These are phyloP conservation scores for Cydia splendana DNA, from an alignment of 1,140 invertebrate species.

Conservation along the genomic window DNA sequence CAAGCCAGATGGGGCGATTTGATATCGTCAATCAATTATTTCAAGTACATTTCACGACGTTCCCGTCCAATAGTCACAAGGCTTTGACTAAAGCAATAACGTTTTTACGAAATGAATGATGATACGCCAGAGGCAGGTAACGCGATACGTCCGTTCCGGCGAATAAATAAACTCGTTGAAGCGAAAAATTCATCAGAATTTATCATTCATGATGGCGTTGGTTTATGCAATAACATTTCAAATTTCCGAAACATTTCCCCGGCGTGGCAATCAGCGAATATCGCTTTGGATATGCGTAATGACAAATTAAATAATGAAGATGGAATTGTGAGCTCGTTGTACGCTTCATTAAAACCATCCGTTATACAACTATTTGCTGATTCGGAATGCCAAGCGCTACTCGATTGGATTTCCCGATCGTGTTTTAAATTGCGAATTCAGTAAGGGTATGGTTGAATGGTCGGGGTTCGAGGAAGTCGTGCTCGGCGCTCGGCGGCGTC, in stretches of 20 bases:
- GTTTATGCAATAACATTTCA: constrained; percentile 44
- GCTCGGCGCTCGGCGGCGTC: constrained; percentile 3
- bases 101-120: constrained; percentile 68
- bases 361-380: constrained; percentile 21
- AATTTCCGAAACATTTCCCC: constrained; percentile 35
- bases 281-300: constrained; percentile 17
- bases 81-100: constrained; percentile 57
- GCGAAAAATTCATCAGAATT: constrained; percentile 72
- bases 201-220: constrained; percentile 56
- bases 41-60: constrained; percentile 54
- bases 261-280: constrained; percentile 30
- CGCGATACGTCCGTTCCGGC: constrained; percentile 61
- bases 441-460: constrained; percentile 15
- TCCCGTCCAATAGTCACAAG: constrained; percentile 44
- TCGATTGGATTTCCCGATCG: constrained; percentile 17
- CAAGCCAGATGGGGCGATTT: constrained; percentile 50
- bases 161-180: constrained; percentile 72
- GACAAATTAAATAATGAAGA: constrained; percentile 30
- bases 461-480: constrained; percentile 1
- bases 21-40: constrained; percentile 70
- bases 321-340: constrained; percentile 14
- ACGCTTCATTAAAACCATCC: constrained; percentile 11
- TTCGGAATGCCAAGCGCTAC: constrained; percentile 8
- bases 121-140: constrained; percentile 61
- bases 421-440: constrained; percentile 20